Base-by-base conservation (phyloP, 2,797 vertebrate species). In the Pseudochromis fuscus region DNA sequence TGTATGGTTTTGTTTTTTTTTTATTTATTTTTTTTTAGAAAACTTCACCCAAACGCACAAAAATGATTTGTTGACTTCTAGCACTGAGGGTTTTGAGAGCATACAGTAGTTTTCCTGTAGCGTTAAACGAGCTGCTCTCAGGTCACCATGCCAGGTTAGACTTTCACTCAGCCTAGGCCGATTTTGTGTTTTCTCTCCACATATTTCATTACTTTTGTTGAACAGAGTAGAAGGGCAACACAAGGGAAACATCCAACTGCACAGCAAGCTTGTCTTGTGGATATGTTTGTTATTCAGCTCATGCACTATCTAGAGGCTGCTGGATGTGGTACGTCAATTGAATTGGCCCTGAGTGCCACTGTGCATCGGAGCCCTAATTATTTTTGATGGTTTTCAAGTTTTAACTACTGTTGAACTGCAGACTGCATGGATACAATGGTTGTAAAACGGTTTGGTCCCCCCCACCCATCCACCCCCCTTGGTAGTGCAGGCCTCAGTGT, bases 201-300 rank as follows among this genome's bases (percentile, higher is more conserved):
- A 82, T 80, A 82, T 90, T 84, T 72, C 52, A 77, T 83, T 70
- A 73, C 55, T 81, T n/a, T 76, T 79, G 65, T 81, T 67, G 30
- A 77, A 78, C 67, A 82, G 79, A 83, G 86, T 77, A 42, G 63
- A 75, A n/a, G 71, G 68, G 78, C 57, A 87, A 83, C 81, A 86
- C 79, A 84, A 83, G 83, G 75, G 82, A 88, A 89, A 88, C 88
- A 88, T 91, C 83, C 83, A 86, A 77, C 83, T 81, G 84, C 86
- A 87, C 79, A 81, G 82, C 85, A 88, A 88, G 89, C 91, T 87
- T 88, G 90, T 88, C 82, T 87, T 87, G 87, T 90, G 89, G 73
- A 88, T 79, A 88, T 92, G 87, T 90, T 93, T 93, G 89, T 90
- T 92, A 93, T 93, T 92, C 91, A 93, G 90, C 88, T 93, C 91